Evolutionary conservation across 1,140 invertebrate species (phyloP), one percentile per base, ranked within the genome.

Genomic region (Cryptotermes secundus): DNA sequence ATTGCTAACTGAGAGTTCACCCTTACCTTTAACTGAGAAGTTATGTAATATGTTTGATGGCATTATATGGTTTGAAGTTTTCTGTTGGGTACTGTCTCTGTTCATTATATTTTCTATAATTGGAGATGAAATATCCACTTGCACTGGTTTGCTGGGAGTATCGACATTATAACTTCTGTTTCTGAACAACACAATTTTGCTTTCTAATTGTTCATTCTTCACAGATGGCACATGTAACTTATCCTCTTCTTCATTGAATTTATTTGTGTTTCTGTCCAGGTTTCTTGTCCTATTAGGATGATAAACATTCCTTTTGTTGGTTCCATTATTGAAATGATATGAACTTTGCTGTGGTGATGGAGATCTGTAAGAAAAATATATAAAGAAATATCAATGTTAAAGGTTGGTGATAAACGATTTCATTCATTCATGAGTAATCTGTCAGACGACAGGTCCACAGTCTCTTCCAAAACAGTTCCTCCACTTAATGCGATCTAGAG

Each of bases 281-380:
- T 38, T 26, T 82, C 42, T 42, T 82, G 4, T 72, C 59, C 26
- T n/a, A 36, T 81, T 19, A 36, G 36, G 34, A 36, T 38, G 19
- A 4, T 38, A 36, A 81, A 26, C 19, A 31, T 42, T 80, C 7
- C 10, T 80, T 34, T 80, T 82, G 26, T 82, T 45, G 31, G 9
- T 82, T 45, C 34, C 34, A 16, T 45, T 82, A 34, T 53, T 82
- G 42, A n/a, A 82, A 34, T n/a, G 19, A 3, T 53, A 79, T 65
- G 72, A 10, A 38, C 89, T 87, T 72, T 88, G 85, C 38, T 87
- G 87, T 1, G 88, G 88, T 1, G 89, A 89, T n/a, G 89, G 89
- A 9, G 89, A 90, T 79, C 89, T 89, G 49, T 7, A 34, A 34
- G 10, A n/a, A 82, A 31, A 42, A n/a, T 31, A 34, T 45, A 3